These are phyloP conservation scores for Carduelis carduelis DNA, from an alignment of 2,797 vertebrate species.

Conservation along the genomic window DNA sequence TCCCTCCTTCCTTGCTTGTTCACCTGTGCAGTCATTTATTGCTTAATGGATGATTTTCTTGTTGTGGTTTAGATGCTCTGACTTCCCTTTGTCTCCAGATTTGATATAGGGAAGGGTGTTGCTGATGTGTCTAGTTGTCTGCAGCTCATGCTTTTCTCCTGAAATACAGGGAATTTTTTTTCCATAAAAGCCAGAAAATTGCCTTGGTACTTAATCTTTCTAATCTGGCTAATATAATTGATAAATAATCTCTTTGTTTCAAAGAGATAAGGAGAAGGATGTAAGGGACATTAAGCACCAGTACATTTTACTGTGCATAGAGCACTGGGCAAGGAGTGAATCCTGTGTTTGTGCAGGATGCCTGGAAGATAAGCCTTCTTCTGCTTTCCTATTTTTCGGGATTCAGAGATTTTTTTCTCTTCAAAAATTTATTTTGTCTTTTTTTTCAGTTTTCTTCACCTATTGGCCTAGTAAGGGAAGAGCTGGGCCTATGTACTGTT, in stretches of 20 bases:
- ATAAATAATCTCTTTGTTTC: not conserved
- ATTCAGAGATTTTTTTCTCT: not conserved
- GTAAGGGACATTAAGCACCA: not conserved
- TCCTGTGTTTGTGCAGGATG: not conserved
- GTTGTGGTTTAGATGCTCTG: not conserved
- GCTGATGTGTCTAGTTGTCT: not conserved
- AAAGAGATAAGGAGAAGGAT: not conserved
- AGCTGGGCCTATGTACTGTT: not conserved
- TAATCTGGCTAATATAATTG: not conserved
- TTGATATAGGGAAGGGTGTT: not conserved
- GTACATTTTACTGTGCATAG: not conserved
- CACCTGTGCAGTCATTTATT: not conserved
- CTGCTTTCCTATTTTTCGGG: not conserved
- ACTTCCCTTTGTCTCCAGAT: constrained; percentile 5
- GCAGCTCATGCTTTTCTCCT: not conserved
- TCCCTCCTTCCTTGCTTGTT: not conserved
- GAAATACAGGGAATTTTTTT: not conserved
- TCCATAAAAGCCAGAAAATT: not conserved
- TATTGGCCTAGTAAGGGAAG: not conserved
- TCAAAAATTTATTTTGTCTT: not conserved
- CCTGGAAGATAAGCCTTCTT: not conserved
- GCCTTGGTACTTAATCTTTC: not conserved
- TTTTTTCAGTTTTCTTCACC: not conserved
- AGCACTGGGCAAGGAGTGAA: not conserved
- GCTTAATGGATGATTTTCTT: not conserved